A percentile compares a stretch with the other conserved stretches of the same genome.
phyloP scores from a whole-genome alignment of 2,797 vertebrate genomes.

The Malurus leucopterus region DNA sequence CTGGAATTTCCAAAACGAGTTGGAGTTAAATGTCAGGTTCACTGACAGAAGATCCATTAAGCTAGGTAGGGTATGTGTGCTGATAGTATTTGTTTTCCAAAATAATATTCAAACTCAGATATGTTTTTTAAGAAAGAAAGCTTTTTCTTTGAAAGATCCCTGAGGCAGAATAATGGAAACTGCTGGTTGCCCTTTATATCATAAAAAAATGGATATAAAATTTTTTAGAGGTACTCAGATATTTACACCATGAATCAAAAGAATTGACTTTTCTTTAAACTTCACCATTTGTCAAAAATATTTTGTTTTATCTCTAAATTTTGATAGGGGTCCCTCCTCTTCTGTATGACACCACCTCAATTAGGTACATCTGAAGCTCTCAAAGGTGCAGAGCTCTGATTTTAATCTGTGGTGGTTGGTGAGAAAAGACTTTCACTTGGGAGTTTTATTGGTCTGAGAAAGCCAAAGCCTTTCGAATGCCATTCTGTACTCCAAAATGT shows the following conservation, averaged over 20 bases:
- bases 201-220: background rate
- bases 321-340: background rate
- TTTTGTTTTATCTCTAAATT: background rate
- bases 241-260: background rate
- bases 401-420: background rate
- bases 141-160: background rate
- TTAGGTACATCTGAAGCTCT: background rate
- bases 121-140: background rate
- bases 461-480: background rate
- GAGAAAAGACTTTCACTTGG: background rate
- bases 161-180: background rate
- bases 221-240: background rate
- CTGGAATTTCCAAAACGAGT: background rate
- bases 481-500: background rate
- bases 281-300: background rate
- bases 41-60: background rate
- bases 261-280: background rate
- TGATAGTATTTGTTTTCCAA: background rate
- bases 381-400: background rate
- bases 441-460: background rate
- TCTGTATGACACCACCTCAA: background rate
- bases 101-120: background rate
- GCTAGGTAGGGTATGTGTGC: background rate
- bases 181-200: background rate
- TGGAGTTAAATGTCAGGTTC: background rate